A percentile compares a stretch with the other conserved stretches of the same genome.
Evolutionary conservation across 2,888 invertebrate species (phyloP).

Genomic region (Lasioglossum oenotherae): DNA sequence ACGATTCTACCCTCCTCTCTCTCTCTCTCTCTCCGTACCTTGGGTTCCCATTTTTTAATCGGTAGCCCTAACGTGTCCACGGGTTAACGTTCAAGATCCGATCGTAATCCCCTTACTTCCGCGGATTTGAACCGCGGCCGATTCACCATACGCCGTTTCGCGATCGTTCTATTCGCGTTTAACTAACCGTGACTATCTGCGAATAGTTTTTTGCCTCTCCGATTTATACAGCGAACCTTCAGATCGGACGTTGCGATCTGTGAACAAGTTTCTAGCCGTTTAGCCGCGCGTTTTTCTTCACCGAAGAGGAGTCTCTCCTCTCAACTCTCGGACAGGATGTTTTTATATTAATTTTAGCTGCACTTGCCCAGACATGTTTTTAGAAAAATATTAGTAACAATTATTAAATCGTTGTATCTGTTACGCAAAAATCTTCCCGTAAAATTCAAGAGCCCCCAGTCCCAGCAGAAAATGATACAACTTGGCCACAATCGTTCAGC

Average conservation of each 20-base stretch:
- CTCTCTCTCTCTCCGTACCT: background rate
- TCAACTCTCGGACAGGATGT: background rate
- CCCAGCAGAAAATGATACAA: constrained; percentile 5
- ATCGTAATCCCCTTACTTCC: constrained; percentile 69
- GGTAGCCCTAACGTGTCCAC: constrained; percentile 18
- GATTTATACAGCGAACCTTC: background rate
- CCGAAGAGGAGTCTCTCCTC: background rate
- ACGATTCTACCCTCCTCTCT: background rate
- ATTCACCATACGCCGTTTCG: constrained; percentile 54
- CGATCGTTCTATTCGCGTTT: constrained; percentile 14
- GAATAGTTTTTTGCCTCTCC: background rate
- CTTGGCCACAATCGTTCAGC: background rate
- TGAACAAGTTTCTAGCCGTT: background rate
- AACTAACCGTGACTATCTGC: constrained; percentile 33
- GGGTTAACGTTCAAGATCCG: constrained; percentile 52
- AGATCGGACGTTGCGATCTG: background rate
- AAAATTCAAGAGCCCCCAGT: background rate
- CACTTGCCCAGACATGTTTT: too few species aligned
- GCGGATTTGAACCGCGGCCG: constrained; percentile 55
- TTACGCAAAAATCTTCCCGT: background rate
- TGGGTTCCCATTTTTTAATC: constrained; percentile 34
- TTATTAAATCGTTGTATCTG: too few species aligned
- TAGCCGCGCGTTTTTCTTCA: background rate
- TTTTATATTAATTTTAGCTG: too few species aligned
- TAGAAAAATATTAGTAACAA: too few species aligned